Conservation (phyloP, 2,797 vertebrate species). For the Mallotus villosus region DNA sequence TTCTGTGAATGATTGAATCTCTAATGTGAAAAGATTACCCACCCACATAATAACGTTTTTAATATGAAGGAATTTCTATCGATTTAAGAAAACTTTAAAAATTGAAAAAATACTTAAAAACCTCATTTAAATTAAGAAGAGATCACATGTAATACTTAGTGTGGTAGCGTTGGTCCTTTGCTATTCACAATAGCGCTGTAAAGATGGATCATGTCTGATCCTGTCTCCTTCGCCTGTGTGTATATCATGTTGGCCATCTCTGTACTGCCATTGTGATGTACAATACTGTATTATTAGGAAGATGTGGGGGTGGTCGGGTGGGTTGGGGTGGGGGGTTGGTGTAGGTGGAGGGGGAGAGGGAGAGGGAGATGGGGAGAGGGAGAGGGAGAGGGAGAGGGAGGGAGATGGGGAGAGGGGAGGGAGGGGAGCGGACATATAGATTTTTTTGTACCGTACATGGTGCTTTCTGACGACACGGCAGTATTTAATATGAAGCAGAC, state of each 20-base stretch:
- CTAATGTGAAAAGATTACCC: slow-evolving; percentile 21
- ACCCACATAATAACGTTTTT: slow-evolving; percentile 69
- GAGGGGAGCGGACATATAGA: slow-evolving; percentile 59
- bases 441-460: slow-evolving; percentile 76
- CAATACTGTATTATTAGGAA: slow-evolving; percentile 85
- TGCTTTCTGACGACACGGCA: slow-evolving; percentile 81
- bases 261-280: slow-evolving; percentile 87
- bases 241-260: slow-evolving; percentile 79
- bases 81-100: slow-evolving; percentile 70
- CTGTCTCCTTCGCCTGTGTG: slow-evolving; percentile 76
- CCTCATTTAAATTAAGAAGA: slow-evolving; percentile 72
- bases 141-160: slow-evolving; percentile 59
- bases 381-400: no score
- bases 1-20: slow-evolving; percentile 9
- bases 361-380: no score
- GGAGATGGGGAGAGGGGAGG: slow-evolving; percentile 30
- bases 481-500: slow-evolving; percentile 86
- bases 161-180: slow-evolving; percentile 66
- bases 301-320: slow-evolving; percentile 65
- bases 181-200: slow-evolving; percentile 71
- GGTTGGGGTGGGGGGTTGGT: slow-evolving; percentile 55
- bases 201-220: slow-evolving; percentile 73
- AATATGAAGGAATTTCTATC: slow-evolving; percentile 81
- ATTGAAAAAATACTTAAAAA: slow-evolving; percentile 68
- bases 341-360: slow-evolving; percentile 49